Conservation (phyloP, 2,797 vertebrate species). For the Limnodromus scolopaceus region DNA sequence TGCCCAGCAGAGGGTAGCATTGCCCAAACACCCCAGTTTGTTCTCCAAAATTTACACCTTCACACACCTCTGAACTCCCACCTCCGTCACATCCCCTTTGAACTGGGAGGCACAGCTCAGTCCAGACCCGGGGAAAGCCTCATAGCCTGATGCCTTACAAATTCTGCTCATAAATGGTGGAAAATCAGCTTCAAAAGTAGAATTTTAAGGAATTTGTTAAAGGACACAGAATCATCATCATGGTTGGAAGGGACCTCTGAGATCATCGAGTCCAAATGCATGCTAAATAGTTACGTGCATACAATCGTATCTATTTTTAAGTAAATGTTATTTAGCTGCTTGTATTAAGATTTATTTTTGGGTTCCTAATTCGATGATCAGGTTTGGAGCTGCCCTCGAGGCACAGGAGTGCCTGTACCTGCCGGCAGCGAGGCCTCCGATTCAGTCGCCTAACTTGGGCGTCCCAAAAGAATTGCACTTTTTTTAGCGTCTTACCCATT, state of each 20-base stretch:
- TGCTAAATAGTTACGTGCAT: neutral
- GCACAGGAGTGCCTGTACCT: neutral
- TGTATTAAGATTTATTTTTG: neutral
- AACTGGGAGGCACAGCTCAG: neutral
- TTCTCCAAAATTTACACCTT: neutral
- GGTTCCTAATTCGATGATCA: neutral
- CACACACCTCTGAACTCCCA: rapidly evolving
- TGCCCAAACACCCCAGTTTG: neutral
- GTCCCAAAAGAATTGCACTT: neutral
- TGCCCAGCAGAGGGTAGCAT: conserved; percentile 65
- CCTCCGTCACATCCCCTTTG: neutral
- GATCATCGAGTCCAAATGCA: too few species aligned
- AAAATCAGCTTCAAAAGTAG: neutral
- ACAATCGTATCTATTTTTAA: neutral
- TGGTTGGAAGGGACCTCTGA: too few species aligned
- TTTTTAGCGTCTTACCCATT: neutral
- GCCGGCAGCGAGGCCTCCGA: neutral
- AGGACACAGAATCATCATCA: neutral
- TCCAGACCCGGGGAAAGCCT: neutral
- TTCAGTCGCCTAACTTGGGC: neutral
- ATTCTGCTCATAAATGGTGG: neutral
- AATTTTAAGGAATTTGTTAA: neutral
- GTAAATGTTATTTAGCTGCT: neutral
- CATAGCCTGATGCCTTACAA: neutral
- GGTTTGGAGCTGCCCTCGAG: neutral